Evolutionary conservation across 2,888 invertebrate genomes (phyloP), one percentile per base, ranked within the genome.

Genomic region (Lomographa bimaculata): DNA sequence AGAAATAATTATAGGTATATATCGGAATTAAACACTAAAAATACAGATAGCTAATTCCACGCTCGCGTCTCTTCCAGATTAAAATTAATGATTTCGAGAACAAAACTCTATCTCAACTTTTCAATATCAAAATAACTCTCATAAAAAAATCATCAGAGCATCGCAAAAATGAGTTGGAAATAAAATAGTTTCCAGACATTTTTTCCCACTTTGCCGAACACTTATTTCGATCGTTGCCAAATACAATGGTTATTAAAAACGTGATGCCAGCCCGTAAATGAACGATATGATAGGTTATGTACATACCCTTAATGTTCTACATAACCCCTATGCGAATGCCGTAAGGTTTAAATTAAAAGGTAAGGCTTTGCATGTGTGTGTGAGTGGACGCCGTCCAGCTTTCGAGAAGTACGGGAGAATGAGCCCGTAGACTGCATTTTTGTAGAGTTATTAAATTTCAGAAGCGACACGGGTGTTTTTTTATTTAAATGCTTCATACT

Each of bases 171-270:
- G n/a, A n/a, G n/a, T n/a, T n/a, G n/a, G n/a, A 46, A 45, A 49
- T 34, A 45, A 42, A 45, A 36, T 47, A 47, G 41, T 51, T 46
- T 39, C 63, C 79, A 78, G 80, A 79, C 78, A 71, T 72, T 71
- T 71, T 66, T 43, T 18, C 64, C 66, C 67, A 64, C 67, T 46
- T 46, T 36, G 10, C 40, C 70, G 74, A 78, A 78, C 72, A 75
- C 85, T 86, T 84, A 87, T 87, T 89, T 84, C 84, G 81, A 89
- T 87, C 81, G 83, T 65, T 77, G 71, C 84, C 79, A 87, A 87
- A 87, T 87, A 89, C 87, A 87, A 89, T 87, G 87, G 86, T 86
- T 89, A 89, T 87, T 89, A 87, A 85, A 86, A 84, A 78, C 54
- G 47, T 61, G 80, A 72, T 76, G 75, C 70, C 62, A 55, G 63